Base-by-base conservation (phyloP, 1,140 invertebrate genomes). In the Ectropis grisescens region DNA sequence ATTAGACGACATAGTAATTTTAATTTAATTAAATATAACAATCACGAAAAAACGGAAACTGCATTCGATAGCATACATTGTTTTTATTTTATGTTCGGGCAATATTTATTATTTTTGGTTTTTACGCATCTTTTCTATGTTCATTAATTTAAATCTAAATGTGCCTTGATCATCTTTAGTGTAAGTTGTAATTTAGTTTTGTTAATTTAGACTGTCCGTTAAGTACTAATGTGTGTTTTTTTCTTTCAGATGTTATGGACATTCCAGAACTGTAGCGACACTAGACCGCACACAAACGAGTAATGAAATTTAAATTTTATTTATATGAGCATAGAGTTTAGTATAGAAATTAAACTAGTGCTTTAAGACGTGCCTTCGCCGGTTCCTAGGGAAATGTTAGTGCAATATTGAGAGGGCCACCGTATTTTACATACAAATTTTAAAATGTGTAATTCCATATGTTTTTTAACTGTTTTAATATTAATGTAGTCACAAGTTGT, bases 341-440 rank as follows among this genome's bases (percentile, higher is more conserved):
- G 6, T n/a, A 26, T 36, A 51, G 37, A 38, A 36, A 38, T 39
- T 25, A 49, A 62, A 31, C 39, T 54, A 62, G 62, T 59, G 59
- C 65, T 69, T 71, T 62, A 37, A 33, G 45, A 65, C 49, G 70
- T 69, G 67, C 65, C 70, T 71, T 65, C 43, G 41, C 29, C 45
- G 39, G 51, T 65, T 58, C 47, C 47, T 57, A 58, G 46, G 14
- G 47, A 16, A 47, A 36, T 41, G n/a, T 47, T 58, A 62, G 65
- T 72, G 62, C 65, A 69, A 72, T 72, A 28, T 35, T 22, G 34
- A 48, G 47, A 19, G 16, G 37, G 37, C 49, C 46, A 51, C 39
- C 40, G 36, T 37, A 47, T n/a, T n/a, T n/a, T 37, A 37, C 23
- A 35, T 30, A 40, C 13, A 29, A 15, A 35, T 31, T n/a, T n/a